These are phyloP conservation scores for Nautilus pompilius DNA, from an alignment of 1,140 invertebrate species.

Conservation along the genomic window DNA sequence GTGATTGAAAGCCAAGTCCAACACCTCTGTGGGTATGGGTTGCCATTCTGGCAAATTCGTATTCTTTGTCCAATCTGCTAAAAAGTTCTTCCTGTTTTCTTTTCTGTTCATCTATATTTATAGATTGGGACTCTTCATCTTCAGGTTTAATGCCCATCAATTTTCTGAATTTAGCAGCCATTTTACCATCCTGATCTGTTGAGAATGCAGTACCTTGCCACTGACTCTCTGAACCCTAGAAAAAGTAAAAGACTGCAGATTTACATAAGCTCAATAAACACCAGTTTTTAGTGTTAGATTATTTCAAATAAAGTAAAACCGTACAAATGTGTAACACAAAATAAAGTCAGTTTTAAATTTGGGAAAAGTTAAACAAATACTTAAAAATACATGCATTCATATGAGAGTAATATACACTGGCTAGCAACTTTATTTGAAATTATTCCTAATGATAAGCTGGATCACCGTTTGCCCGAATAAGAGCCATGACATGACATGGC, in stretches of 20 bases:
- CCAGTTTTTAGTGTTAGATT: not conserved
- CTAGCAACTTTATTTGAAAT: too few species aligned
- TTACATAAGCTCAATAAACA: not conserved
- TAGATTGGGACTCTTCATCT: slow-evolving; percentile 49
- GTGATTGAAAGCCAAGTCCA: slow-evolving; percentile 73
- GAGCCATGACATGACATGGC: too few species aligned
- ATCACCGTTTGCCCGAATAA: too few species aligned
- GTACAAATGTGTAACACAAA: too few species aligned
- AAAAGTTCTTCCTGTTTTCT: slow-evolving; percentile 86
- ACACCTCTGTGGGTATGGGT: slow-evolving; percentile 92
- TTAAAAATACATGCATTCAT: too few species aligned
- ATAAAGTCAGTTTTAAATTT: too few species aligned
- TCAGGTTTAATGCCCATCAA: slow-evolving; percentile 87
- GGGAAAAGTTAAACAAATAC: too few species aligned
- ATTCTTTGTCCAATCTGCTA: slow-evolving; percentile 86
- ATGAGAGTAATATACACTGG: too few species aligned
- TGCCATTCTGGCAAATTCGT: slow-evolving; percentile 86
- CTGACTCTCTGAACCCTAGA: slow-evolving; percentile 26
- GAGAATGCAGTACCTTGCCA: slow-evolving; percentile 66
- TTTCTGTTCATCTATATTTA: slow-evolving; percentile 38
- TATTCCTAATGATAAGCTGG: too few species aligned
- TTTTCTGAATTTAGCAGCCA: slow-evolving; percentile 90
- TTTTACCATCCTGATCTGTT: slow-evolving; percentile 84
- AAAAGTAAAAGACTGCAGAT: not conserved
- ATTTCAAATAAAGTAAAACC: too few species aligned